Base-by-base conservation (phyloP, 2,888 invertebrate species). In the Myathropa florea region DNA sequence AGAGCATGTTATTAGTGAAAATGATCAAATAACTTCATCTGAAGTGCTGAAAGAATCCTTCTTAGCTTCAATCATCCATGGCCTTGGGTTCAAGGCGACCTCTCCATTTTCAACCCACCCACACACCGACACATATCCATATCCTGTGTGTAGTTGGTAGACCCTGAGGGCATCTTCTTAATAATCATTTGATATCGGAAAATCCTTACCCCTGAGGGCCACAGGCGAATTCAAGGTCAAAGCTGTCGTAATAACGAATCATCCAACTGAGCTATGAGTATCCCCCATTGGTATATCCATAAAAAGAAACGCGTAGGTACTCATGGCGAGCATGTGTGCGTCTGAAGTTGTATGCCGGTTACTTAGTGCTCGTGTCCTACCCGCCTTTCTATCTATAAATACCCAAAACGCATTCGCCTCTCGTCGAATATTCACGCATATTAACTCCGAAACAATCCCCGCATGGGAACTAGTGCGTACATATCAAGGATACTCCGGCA, bases 111-210 rank as follows among this genome's bases (percentile, higher is more conserved):
- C 33, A 33, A 33, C 12, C 12, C 33, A 33, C 33, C 0, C 33
- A 12, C 33, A 33, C 33, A 33, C 12, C 33, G 33, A 26, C 23
- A 7, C 57, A 24, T 14, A 57, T 57, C 24, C 57, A 14, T 18
- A 18, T n/a, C 53, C n/a, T 53, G 53, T 53, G 53, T 1, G 24
- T 57, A 59, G 39, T 36, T 71, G 33, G 21, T 68, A 21, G 55
- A 55, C n/a, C 61, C 72, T 30, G 0, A 26, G 55, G 63, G 73
- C 55, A 64, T 23, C 55, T 64, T 55, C 26, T 7, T 57, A 33
- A 73, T 64, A 73, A 73, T 73, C 73, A 73, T 24, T 73, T 73
- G 55, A 73, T 63, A 63, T 55, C 55, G 55, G 55, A 64, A 63
- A 30, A 61, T 28, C 30, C 30, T 18, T 53, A 61, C 33, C 24